Conservation (phyloP, 2,888 invertebrate species). For the Campoplex capitator region DNA sequence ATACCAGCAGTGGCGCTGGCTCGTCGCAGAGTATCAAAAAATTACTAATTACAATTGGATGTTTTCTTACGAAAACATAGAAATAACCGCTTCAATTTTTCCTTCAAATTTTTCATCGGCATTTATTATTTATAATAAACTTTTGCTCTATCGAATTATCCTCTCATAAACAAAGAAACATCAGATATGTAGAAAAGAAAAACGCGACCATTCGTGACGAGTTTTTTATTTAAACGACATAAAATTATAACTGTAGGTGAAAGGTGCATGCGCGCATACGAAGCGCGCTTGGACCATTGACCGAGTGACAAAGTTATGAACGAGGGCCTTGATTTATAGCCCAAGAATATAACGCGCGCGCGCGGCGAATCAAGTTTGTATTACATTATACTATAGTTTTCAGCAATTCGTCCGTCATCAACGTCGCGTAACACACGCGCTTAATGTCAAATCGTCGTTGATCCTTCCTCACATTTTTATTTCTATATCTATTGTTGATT, state of each 20-base stretch:
- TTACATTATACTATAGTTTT: neutral
- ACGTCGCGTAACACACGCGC: neutral
- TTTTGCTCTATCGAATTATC: too few relatives aligned
- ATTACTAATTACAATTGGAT: too few relatives aligned
- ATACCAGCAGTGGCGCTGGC: too few relatives aligned
- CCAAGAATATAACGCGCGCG: neutral
- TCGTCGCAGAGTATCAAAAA: too few relatives aligned
- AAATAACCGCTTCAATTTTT: too few relatives aligned
- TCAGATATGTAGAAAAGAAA: too few relatives aligned
- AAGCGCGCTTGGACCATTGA: slow-evolving; percentile 55
- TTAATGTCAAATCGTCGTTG: neutral
- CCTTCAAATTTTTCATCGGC: too few relatives aligned
- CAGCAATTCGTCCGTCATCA: neutral
- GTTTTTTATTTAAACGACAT: too few relatives aligned
- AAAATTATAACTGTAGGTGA: neutral
- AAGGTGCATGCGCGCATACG: slow-evolving; percentile 12
- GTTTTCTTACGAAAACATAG: too few relatives aligned
- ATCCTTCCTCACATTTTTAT: neutral
- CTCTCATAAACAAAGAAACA: too few relatives aligned
- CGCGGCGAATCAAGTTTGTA: neutral
- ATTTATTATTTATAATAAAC: too few relatives aligned
- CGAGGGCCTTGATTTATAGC: slow-evolving; percentile 53
- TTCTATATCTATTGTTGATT: neutral
- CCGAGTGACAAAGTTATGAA: slow-evolving; percentile 62
- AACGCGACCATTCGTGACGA: too few relatives aligned